A percentile compares a stretch with the other conserved stretches of the same genome.
Conservation (phyloP, 2,113 vertebrate genomes). For the Anarhynchus alexandrinus region DNA sequence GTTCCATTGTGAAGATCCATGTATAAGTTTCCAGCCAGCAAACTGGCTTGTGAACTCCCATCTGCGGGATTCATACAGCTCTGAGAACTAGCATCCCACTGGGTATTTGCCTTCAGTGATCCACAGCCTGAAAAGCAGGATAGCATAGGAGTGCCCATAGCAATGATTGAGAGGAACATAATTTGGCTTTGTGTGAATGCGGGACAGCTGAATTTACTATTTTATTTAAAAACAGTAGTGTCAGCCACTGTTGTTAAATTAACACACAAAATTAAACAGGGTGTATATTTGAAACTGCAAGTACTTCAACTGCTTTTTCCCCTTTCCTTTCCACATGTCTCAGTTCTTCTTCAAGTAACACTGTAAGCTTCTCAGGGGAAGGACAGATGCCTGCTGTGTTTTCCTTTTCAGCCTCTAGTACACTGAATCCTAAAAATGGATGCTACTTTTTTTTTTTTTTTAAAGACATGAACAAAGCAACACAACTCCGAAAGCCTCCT, state of each 20-base stretch:
- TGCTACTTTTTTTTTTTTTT: neutral
- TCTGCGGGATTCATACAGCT: constrained; percentile 9
- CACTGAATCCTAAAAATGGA: constrained; percentile 39
- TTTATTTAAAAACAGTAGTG: neutral
- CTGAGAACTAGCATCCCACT: constrained; percentile 1
- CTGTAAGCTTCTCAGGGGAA: neutral
- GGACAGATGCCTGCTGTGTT: constrained; percentile 29
- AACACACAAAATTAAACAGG: neutral
- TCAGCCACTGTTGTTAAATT: neutral
- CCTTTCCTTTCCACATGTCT: neutral
- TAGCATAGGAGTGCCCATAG: neutral
- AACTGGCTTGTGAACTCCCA: constrained; percentile 27
- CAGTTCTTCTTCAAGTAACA: neutral
- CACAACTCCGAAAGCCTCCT: constrained; percentile 12
- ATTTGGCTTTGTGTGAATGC: neutral
- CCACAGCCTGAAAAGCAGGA: neutral
- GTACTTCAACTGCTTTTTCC: neutral
- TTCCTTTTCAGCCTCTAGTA: constrained; percentile 24
- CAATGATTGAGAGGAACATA: neutral
- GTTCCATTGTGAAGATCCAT: constrained; percentile 52
- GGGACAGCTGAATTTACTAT: neutral
- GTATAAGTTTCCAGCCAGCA: constrained; percentile 48
- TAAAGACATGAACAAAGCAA: constrained; percentile 40
- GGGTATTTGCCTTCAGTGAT: neutral
- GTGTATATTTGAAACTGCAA: neutral